phyloP scores from a whole-genome alignment of 2,888 invertebrate species.

The Brachylomia viminalis region DNA sequence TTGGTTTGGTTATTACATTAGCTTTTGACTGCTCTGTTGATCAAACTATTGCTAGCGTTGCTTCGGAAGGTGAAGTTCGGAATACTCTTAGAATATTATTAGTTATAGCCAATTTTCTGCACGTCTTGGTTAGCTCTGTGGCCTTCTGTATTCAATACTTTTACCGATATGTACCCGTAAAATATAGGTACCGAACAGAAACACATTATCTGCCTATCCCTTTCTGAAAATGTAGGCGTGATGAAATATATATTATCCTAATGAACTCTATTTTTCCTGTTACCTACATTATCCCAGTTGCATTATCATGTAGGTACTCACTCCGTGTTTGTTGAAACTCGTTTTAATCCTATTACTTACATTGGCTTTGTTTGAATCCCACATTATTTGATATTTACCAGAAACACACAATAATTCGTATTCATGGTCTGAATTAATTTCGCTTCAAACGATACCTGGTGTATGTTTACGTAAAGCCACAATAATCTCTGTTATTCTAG shows the following conservation, averaged over 20 bases:
- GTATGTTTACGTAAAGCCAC: constrained; percentile 45
- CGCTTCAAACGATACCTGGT: constrained; percentile 30
- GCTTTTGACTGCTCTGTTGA: constrained; percentile 67
- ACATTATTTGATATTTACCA: constrained; percentile 59
- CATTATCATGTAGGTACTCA: constrained; percentile 25
- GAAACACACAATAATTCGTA: constrained; percentile 53
- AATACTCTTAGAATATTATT: not conserved
- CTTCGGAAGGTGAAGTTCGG: constrained; percentile 8
- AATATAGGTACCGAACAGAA: not conserved
- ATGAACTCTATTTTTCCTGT: constrained; percentile 65
- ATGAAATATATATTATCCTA: not conserved
- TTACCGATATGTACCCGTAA: not conserved
- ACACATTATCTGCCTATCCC: too few species aligned
- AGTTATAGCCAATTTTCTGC: not conserved
- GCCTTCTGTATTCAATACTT: not conserved
- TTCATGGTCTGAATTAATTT: constrained; percentile 50
- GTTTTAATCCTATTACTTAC: constrained; percentile 62
- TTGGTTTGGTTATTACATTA: constrained; percentile 71
- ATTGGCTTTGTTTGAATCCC: constrained; percentile 51
- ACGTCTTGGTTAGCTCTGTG: not conserved
- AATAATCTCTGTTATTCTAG: constrained; percentile 36
- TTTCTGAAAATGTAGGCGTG: not conserved
- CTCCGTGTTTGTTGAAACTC: constrained; percentile 39
- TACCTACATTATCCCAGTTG: constrained; percentile 55
- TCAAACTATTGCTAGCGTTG: not conserved